phyloP scores from a whole-genome alignment of 2,113 vertebrate species.

The Triplophysa rosa region DNA sequence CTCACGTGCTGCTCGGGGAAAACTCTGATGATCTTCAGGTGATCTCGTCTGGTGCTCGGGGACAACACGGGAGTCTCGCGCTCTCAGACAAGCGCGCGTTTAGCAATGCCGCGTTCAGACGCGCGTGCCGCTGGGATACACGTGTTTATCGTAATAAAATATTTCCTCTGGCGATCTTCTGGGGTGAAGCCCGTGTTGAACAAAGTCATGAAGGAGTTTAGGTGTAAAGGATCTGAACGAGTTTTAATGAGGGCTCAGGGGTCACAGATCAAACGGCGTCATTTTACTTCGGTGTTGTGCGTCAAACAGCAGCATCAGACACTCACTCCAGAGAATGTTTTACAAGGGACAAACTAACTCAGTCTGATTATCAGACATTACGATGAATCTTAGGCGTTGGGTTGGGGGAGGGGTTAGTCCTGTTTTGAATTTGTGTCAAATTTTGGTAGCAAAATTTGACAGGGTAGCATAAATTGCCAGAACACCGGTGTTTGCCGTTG shows the following conservation, averaged over 20 bases:
- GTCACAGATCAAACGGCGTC: conserved; percentile 14
- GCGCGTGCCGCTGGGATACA: conserved; percentile 76
- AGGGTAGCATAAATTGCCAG: too few relatives aligned
- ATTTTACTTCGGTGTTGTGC: too few relatives aligned
- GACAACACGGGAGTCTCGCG: conserved; percentile 75
- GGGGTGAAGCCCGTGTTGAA: conserved; percentile 57
- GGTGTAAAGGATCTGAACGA: not conserved
- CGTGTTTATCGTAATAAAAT: conserved; percentile 77
- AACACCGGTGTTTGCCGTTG: too few relatives aligned
- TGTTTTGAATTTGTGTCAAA: too few relatives aligned
- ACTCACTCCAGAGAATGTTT: too few relatives aligned
- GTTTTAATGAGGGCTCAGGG: conserved; percentile 56
- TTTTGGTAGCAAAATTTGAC: too few relatives aligned
- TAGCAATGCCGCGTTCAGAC: conserved; percentile 67
- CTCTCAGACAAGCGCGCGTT: conserved; percentile 73
- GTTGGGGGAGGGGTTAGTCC: too few relatives aligned
- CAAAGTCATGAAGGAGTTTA: not conserved
- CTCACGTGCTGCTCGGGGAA: conserved; percentile 62
- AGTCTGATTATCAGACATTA: too few relatives aligned
- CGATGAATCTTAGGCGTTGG: too few relatives aligned
- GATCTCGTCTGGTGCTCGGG: conserved; percentile 69
- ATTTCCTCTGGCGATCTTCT: conserved; percentile 47
- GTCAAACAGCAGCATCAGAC: too few relatives aligned
- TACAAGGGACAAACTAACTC: too few relatives aligned
- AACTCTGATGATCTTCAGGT: conserved; percentile 73